These are phyloP conservation scores for Anastrepha obliqua DNA, from an alignment of 1,140 invertebrate species.

Conservation along the genomic window DNA sequence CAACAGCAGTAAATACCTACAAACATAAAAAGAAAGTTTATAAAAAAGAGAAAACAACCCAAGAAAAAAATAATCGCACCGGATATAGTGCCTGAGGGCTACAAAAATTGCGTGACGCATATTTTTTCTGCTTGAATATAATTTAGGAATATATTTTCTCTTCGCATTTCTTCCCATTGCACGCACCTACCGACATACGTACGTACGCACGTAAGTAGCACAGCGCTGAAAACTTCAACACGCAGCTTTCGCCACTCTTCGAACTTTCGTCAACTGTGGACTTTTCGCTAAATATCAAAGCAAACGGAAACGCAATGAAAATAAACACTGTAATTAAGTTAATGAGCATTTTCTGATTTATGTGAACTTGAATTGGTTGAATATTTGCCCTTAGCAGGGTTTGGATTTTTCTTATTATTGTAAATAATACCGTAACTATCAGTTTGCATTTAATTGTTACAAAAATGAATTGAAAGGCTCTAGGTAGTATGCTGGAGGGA, in stretches of 20 bases:
- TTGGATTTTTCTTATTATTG: neutral
- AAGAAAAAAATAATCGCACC: neutral
- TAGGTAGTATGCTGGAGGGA: too few relatives aligned
- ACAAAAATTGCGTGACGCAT: constrained; percentile 21
- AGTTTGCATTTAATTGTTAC: neutral
- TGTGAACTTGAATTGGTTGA: constrained; percentile 36
- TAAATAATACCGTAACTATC: neutral
- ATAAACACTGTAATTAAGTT: constrained; percentile 51
- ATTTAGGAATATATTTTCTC: neutral
- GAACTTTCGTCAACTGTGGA: constrained; percentile 26
- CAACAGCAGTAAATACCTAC: neutral
- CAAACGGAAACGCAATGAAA: constrained; percentile 41
- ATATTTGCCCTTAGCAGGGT: neutral
- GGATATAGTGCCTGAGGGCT: neutral
- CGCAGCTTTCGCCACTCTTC: neutral
- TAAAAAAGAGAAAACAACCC: neutral
- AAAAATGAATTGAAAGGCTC: too few relatives aligned
- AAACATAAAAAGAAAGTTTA: neutral
- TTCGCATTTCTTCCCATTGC: neutral
- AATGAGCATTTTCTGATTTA: constrained; percentile 50
- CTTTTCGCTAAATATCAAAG: constrained; percentile 31
- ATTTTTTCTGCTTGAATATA: neutral
- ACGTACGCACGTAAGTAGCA: neutral
- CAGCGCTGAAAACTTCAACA: neutral
- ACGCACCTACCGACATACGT: neutral